Evolutionary conservation across 2,888 invertebrate species (phyloP), one percentile per base, ranked within the genome.

Genomic region (Xestia ashworthii): DNA sequence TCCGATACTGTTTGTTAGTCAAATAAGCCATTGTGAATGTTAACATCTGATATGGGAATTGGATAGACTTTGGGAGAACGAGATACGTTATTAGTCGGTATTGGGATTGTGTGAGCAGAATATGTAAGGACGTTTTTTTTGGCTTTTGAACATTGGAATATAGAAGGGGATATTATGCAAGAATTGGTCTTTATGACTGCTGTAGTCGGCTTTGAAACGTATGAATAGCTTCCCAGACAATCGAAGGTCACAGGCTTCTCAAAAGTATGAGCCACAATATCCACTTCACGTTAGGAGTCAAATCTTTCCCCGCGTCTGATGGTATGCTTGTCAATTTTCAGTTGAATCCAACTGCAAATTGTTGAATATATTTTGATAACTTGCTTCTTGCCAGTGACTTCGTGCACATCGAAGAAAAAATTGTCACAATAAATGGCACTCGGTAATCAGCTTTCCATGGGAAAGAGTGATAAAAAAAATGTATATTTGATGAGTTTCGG

Each of bases 1-100:
- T 88, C 91, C 92, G 91, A 94, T 94, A 92, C 93, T 93, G 95
- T 95, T 96, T 96, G 96, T 95, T 95, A 96, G 96, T 95, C 95
- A 96, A 96, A 96, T 96, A 95, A 94, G 94, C 92, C 88, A 95
- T 95, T 95, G 95, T 95, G 90, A 90, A 87, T 88, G 91, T 90
- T 91, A 89, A 91, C 92, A 93, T 94, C 92, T 90, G 92, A 93
- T 94, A 92, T 90, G 86, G 89, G 87, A 85, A 90, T 80, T 69
- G 84, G 74, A 64, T 71, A 76, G 62, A 73, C 67, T 71, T 74
- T 55, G 71, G 73, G 73, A 55, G 68, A 76, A 79, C 76, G 80
- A 80, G 73, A 71, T 38, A 68, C 58, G 62, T 69, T 86, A 74
- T 75, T 80, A 75, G 74, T 71, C 50, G 62, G 74, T 73, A 68